Conservation (phyloP, 92 coral and sea anemone species). For the Meandrina meandrites region DNA sequence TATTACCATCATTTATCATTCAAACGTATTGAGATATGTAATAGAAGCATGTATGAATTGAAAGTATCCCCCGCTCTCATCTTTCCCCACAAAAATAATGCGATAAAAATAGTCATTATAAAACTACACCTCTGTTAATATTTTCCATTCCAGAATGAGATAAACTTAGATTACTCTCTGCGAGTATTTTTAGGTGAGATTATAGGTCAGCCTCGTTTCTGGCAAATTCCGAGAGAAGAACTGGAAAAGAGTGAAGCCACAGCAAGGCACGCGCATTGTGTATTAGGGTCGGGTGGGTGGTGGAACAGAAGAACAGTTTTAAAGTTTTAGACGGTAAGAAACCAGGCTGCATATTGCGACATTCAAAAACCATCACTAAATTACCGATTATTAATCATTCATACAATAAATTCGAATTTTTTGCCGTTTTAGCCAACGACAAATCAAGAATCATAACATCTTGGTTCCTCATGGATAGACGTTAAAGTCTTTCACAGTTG, state of each 20-base stretch:
- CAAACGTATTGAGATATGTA: no score
- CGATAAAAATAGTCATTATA: neutral
- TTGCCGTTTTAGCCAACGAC: neutral
- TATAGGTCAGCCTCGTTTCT: neutral
- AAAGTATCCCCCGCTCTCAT: no score
- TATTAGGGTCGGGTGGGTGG: neutral
- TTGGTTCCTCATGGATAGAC: conserved; percentile 49
- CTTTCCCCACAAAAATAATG: neutral
- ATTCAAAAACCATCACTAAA: neutral
- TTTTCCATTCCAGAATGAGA: neutral
- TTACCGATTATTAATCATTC: neutral
- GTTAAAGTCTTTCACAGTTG: conserved; percentile 72
- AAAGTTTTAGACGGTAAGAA: neutral
- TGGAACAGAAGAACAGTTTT: neutral
- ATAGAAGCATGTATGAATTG: no score
- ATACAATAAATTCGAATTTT: neutral
- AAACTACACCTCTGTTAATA: neutral
- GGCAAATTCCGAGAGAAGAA: neutral
- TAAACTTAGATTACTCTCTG: neutral
- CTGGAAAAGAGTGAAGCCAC: neutral
- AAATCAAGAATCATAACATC: neutral
- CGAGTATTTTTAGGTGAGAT: neutral
- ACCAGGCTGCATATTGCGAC: neutral
- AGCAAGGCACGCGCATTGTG: neutral
- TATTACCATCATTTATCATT: no score